Evolutionary conservation across 2,797 vertebrate genomes (phyloP).

Genomic region (Phoebastria nigripes): DNA sequence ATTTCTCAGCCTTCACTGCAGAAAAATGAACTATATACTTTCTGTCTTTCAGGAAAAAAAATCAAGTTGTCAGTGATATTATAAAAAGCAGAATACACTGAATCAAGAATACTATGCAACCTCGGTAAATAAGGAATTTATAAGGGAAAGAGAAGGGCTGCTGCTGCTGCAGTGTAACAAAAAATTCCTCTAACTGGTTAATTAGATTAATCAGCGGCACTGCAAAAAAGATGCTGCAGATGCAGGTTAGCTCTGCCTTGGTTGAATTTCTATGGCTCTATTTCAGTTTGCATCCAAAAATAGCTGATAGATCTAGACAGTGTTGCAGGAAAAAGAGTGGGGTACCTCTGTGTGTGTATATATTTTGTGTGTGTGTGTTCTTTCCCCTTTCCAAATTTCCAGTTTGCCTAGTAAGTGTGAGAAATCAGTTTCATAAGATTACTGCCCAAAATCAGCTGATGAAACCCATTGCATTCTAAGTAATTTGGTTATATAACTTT

Average conservation of each 20-base stretch:
- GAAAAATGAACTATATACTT: neutral
- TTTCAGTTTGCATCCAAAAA: slow-evolving; percentile 59
- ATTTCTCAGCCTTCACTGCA: neutral
- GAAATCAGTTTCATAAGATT: slow-evolving; percentile 55
- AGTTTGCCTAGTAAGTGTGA: slow-evolving; percentile 38
- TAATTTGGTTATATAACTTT: slow-evolving; percentile 59
- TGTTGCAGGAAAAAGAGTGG: slow-evolving; percentile 42
- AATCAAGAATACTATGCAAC: neutral
- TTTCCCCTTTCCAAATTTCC: slow-evolving; percentile 35
- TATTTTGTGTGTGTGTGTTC: neutral
- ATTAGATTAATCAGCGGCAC: slow-evolving; percentile 28
- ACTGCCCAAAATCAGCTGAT: slow-evolving; percentile 54
- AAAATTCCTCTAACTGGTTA: slow-evolving; percentile 32
- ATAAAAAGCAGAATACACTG: neutral
- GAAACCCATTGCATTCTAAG: slow-evolving; percentile 54
- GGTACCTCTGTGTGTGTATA: slow-evolving; percentile 2
- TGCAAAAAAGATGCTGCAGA: slow-evolving; percentile 51
- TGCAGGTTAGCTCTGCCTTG: slow-evolving; percentile 53
- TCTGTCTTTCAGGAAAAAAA: neutral
- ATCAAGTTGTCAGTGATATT: neutral
- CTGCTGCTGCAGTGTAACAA: neutral
- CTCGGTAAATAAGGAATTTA: neutral
- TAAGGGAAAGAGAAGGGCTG: neutral
- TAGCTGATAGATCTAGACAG: slow-evolving; percentile 40
- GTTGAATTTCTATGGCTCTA: slow-evolving; percentile 18